These are phyloP conservation scores for Lagopus muta DNA, from an alignment of 2,113 vertebrate species.

Conservation along the genomic window DNA sequence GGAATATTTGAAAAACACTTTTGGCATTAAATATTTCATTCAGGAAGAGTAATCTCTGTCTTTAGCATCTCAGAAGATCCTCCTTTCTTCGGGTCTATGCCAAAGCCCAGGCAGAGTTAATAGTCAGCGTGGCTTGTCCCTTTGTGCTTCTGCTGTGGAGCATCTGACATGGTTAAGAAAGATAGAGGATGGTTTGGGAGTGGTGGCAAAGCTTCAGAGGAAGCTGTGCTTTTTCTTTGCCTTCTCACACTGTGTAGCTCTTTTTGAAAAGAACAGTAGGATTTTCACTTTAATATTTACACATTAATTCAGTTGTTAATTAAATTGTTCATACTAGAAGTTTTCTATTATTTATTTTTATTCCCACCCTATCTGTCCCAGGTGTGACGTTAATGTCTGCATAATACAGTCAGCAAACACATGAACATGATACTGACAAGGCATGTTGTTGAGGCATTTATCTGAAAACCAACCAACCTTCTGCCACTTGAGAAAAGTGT, in stretches of 20 bases:
- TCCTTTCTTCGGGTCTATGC: background rate
- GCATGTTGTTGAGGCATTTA: background rate
- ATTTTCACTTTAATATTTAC: background rate
- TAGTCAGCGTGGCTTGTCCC: background rate
- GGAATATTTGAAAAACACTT: background rate
- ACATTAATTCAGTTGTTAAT: background rate
- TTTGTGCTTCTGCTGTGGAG: background rate
- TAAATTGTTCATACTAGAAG: background rate
- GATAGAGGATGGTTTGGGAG: background rate
- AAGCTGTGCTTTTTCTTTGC: background rate
- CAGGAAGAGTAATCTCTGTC: background rate
- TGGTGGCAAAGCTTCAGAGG: background rate
- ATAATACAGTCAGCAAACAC: background rate
- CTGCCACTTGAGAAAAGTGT: accelerated
- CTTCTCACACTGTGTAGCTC: background rate
- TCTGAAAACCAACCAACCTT: background rate
- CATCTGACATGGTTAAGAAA: background rate
- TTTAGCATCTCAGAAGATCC: background rate
- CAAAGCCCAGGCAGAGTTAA: background rate
- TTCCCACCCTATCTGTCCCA: background rate
- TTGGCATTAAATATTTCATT: background rate
- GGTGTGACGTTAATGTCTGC: background rate
- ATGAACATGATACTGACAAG: background rate
- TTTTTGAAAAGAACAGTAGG: background rate
- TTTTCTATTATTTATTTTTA: background rate